Evolutionary conservation across 2,113 vertebrate species (phyloP).

Genomic region (Urocitellus parryii): DNA sequence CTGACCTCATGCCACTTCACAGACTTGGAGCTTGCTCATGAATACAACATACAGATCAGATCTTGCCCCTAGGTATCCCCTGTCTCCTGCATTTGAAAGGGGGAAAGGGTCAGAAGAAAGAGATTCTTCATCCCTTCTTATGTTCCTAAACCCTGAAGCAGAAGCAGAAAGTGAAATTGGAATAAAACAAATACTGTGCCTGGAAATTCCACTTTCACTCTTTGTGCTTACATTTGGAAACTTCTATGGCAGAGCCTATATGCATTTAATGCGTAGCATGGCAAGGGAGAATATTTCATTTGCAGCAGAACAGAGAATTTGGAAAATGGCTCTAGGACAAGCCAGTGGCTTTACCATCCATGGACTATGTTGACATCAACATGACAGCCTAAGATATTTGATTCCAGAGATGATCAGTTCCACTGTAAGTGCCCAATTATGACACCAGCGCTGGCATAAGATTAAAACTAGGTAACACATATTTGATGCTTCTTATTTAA

Average conservation of each 20-base stretch:
- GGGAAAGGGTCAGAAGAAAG: not conserved
- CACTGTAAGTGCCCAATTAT: not conserved
- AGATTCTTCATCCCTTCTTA: not conserved
- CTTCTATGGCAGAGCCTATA: rapidly evolving
- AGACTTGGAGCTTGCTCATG: not conserved
- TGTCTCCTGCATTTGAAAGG: rapidly evolving
- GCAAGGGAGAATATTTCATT: not conserved
- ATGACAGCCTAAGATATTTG: not conserved
- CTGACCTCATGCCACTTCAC: not conserved
- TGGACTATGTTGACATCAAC: rapidly evolving
- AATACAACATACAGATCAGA: no score
- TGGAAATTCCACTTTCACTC: not conserved
- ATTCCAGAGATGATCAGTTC: not conserved
- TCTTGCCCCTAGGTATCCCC: rapidly evolving
- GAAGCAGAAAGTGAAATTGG: not conserved
- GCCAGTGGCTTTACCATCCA: not conserved
- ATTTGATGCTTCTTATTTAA: not conserved
- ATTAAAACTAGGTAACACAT: not conserved
- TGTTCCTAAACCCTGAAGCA: not conserved
- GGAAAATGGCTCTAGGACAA: not conserved
- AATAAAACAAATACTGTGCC: not conserved
- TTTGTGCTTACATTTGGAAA: not conserved
- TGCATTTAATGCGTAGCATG: not conserved
- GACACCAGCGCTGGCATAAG: no score
- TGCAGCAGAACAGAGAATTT: not conserved